A percentile compares a stretch with the other conserved stretches of the same genome.
phyloP scores from a whole-genome alignment of 2,113 vertebrate species.

The Corvus cornix region DNA sequence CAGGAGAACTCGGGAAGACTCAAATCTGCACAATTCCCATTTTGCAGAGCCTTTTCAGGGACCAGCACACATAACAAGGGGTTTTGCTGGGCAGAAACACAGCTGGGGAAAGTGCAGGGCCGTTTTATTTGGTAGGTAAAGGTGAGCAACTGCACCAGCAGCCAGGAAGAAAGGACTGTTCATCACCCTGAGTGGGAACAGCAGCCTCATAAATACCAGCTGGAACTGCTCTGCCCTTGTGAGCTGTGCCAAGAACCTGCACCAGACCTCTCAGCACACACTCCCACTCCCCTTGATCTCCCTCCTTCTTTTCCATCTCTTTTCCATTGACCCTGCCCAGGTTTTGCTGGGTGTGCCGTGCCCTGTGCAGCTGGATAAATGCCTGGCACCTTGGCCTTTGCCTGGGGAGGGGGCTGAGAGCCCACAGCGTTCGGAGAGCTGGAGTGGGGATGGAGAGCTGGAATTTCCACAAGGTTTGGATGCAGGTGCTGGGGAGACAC shows the following conservation, averaged over 20 bases:
- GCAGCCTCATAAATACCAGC: background rate
- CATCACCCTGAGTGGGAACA: background rate
- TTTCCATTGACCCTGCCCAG: background rate
- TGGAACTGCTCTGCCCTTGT: background rate
- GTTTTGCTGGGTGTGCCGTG: background rate
- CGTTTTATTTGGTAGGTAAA: background rate
- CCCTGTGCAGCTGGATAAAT: background rate
- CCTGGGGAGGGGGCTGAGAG: background rate
- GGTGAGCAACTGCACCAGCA: background rate
- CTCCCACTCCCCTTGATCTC: background rate
- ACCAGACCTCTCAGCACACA: background rate
- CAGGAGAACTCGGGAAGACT: accelerated
- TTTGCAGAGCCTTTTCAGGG: background rate
- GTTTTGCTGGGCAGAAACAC: background rate
- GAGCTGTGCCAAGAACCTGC: background rate
- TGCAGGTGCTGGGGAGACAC: background rate
- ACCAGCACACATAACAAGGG: background rate
- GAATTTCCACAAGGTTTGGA: background rate
- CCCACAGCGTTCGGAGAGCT: accelerated
- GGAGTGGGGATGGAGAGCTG: background rate
- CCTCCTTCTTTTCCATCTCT: background rate
- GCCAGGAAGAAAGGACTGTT: background rate
- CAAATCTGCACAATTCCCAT: background rate
- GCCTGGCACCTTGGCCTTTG: background rate
- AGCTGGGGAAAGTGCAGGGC: background rate